Evolutionary conservation across 2,888 invertebrate genomes (phyloP), one percentile per base, ranked within the genome.

Genomic region (Fabriciana adippe): DNA sequence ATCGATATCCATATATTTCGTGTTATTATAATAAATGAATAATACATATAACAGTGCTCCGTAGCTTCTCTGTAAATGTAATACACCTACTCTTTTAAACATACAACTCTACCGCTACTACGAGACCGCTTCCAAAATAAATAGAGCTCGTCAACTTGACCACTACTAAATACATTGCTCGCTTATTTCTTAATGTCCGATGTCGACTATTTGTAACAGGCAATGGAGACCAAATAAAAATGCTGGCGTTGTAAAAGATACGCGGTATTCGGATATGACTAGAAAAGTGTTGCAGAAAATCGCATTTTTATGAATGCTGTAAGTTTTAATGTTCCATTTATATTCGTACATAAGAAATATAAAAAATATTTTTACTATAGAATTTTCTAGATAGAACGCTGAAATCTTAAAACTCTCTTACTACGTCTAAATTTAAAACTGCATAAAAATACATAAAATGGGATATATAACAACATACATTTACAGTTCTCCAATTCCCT

Each of bases 241-340:
- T 16, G 8, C 11, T 11, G 11, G 11, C 3, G 35, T 6, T 15
- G n/a, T 13, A 2, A 48, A 13, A 6, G 15, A 41, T 11, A 16
- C 2, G 5, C 13, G 8, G 26, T n/a, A 26, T 47, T 59, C 16
- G 26, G 26, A 11, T 48, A 26, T 59, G 48, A 59, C 13, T 26
- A 59, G n/a, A 2, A 59, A 48, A 31, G 26, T 26, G 47, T 47
- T 31, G 59, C 48, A 48, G 47, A 48, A 59, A 48, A 59, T 16
- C 15, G 15, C 45, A 57, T 57, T 57, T 57, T 57, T 45, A 57
- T 57, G 45, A 57, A 47, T 15, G 45, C 56, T 47, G 41, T 56
- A 56, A 56, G 56, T 45, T 57, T 45, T 57, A 57, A 57, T 57
- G 45, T 57, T 57, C 1, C 21, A 21, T 57, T 57, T 57, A 57